phyloP scores from a whole-genome alignment of 2,113 vertebrate species.

The Bagarius yarrelli region DNA sequence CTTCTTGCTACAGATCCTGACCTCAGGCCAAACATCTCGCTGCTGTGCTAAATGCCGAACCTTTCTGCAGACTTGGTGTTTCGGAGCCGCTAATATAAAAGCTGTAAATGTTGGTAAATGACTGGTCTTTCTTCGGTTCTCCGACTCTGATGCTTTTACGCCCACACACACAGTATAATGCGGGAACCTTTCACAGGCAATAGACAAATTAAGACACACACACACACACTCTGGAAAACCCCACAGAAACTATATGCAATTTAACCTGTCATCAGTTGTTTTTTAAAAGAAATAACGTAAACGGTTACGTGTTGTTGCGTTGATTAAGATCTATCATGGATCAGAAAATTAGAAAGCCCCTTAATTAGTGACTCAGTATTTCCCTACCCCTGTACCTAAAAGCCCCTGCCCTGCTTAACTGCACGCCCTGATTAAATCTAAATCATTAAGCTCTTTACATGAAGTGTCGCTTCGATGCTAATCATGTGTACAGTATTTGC shows the following conservation, averaged over 20 bases:
- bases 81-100: background rate
- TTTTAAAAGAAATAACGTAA: background rate
- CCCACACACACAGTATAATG: background rate
- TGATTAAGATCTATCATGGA: constrained; percentile 61
- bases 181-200: background rate
- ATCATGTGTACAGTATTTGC: constrained; percentile 30
- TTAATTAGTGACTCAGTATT: constrained; percentile 57
- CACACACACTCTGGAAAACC: background rate
- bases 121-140: no score
- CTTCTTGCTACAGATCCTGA: background rate
- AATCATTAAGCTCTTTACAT: constrained; percentile 49
- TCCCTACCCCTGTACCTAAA: constrained; percentile 51
- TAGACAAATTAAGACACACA: background rate
- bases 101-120: background rate
- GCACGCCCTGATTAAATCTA: constrained; percentile 49
- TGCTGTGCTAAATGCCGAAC: no score
- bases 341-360: constrained; percentile 50
- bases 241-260: constrained; percentile 5
- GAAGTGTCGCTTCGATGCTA: constrained; percentile 35
- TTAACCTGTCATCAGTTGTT: constrained; percentile 35
- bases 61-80: background rate
- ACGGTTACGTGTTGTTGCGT: constrained; percentile 37
- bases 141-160: no score
- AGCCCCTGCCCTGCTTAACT: constrained; percentile 21
- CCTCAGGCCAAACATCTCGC: constrained; percentile 3